phyloP scores from a whole-genome alignment of 2,888 invertebrate species.

The Hydroisotoma schaefferi region DNA sequence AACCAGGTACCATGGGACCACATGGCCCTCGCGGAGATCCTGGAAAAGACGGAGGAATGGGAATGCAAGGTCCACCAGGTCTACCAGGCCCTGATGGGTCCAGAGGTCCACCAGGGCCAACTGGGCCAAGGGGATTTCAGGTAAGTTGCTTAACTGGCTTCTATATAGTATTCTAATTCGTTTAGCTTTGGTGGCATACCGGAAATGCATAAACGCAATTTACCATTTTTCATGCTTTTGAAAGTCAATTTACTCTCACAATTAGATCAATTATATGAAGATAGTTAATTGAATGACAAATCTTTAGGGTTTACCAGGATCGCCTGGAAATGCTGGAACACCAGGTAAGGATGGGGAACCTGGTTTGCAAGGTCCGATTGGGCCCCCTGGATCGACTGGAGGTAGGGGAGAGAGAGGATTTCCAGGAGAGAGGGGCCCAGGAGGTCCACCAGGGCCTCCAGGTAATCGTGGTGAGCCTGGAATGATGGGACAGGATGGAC shows the following conservation, averaged over 20 bases:
- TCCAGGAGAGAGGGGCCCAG: constrained; percentile 65
- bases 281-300: neutral
- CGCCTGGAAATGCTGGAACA: constrained; percentile 67
- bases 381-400: constrained; percentile 62
- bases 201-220: too few species aligned
- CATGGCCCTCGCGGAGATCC: constrained; percentile 74
- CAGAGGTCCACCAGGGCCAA: constrained; percentile 70
- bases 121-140: constrained; percentile 76
- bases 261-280: neutral
- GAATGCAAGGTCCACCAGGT: constrained; percentile 60
- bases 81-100: constrained; percentile 68
- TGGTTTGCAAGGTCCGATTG: constrained; percentile 65
- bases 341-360: constrained; percentile 78
- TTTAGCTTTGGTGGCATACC: too few species aligned
- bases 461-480: constrained; percentile 67
- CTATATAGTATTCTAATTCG: neutral
- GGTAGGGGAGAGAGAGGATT: constrained; percentile 61
- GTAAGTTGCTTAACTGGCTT: constrained; percentile 54
- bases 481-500: constrained; percentile 65
- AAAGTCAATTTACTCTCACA: neutral
- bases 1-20: constrained; percentile 68
- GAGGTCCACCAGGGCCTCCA: constrained; percentile 64
- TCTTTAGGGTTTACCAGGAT: constrained; percentile 67
- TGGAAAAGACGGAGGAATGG: constrained; percentile 61
- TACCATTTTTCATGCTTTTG: neutral